Percentiles rank a stretch among this genome's conserved stretches.
Conservation (phyloP, 2,888 invertebrate species). For the Plagodis dolabraria region DNA sequence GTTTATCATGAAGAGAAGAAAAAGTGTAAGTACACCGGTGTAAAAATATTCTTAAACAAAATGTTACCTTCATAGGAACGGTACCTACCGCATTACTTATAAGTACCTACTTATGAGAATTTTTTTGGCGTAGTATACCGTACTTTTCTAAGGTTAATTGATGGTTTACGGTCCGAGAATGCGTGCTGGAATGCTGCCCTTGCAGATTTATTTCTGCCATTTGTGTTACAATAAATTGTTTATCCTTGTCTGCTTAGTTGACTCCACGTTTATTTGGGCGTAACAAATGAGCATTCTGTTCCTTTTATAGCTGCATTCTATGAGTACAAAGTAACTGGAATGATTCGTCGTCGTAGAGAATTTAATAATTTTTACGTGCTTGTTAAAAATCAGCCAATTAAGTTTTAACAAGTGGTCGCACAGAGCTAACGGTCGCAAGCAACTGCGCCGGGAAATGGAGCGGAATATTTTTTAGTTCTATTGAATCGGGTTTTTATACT, state of each 20-base stretch:
- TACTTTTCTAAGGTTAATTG: conserved; percentile 64
- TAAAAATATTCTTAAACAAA: conserved; percentile 29
- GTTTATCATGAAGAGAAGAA: conserved; percentile 26
- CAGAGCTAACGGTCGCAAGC: conserved; percentile 40
- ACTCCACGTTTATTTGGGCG: conserved; percentile 15
- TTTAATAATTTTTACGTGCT: conserved; percentile 27
- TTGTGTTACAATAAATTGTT: conserved; percentile 58
- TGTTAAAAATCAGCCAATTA: conserved; percentile 37
- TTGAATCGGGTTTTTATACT: conserved; percentile 22
- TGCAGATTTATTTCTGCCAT: conserved; percentile 73
- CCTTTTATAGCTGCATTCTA: conserved; percentile 6
- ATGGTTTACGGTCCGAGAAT: conserved; percentile 62
- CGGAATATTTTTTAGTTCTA: conserved; percentile 34
- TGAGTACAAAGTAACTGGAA: not conserved
- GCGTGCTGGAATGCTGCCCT: conserved; percentile 76
- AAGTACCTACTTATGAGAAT: conserved; percentile 39
- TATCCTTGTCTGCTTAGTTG: conserved; percentile 47
- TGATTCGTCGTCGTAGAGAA: conserved; percentile 15
- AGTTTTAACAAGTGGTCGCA: conserved; percentile 38
- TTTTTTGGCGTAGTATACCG: conserved; percentile 47
- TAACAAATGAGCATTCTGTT: conserved; percentile 9
- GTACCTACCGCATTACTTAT: conserved; percentile 44
- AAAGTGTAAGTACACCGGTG: conserved; percentile 14
- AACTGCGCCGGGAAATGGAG: conserved; percentile 40
- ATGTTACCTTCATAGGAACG: conserved; percentile 34